These are phyloP conservation scores for Channa striata DNA, from an alignment of 2,797 vertebrate genomes.

Conservation along the genomic window DNA sequence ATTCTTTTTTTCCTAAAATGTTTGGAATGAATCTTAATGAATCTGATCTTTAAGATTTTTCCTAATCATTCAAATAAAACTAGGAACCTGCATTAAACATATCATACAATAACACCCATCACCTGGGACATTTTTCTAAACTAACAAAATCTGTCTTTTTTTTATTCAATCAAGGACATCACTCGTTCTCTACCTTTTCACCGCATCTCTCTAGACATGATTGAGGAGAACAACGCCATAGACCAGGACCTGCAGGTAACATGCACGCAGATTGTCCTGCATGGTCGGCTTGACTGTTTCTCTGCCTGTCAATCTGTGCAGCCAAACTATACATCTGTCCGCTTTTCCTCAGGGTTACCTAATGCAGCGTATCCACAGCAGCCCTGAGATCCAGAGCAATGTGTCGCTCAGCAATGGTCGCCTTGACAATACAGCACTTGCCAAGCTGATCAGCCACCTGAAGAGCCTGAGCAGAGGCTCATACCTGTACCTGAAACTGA, in stretches of 20 bases:
- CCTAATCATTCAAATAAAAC: no score
- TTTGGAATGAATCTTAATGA: no score
- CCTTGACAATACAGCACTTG: constrained; percentile 93
- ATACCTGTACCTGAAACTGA: constrained; percentile 96
- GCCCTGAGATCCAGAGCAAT: constrained; percentile 96
- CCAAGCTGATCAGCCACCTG: constrained; percentile 94
- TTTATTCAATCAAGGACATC: constrained; percentile 86
- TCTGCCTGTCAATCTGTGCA: background rate
- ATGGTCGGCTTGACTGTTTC: background rate
- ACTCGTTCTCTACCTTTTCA: constrained; percentile 94
- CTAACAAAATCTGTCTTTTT: background rate
- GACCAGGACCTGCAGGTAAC: constrained; percentile 93
- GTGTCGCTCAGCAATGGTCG: constrained; percentile 94
- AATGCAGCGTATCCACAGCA: constrained; percentile 94
- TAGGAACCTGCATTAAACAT: no score
- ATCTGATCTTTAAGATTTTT: no score
- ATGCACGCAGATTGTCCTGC: background rate
- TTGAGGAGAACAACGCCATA: constrained; percentile 94
- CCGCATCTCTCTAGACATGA: constrained; percentile 92
- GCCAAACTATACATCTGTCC: background rate
- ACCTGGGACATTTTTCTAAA: background rate
- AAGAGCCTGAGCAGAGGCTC: constrained; percentile 96
- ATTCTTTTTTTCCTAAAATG: no score
- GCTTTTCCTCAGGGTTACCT: constrained; percentile 86
- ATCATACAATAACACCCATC: no score